These are phyloP conservation scores for Chaetorhynchus papuensis DNA, from an alignment of 2,113 vertebrate species.

Conservation along the genomic window DNA sequence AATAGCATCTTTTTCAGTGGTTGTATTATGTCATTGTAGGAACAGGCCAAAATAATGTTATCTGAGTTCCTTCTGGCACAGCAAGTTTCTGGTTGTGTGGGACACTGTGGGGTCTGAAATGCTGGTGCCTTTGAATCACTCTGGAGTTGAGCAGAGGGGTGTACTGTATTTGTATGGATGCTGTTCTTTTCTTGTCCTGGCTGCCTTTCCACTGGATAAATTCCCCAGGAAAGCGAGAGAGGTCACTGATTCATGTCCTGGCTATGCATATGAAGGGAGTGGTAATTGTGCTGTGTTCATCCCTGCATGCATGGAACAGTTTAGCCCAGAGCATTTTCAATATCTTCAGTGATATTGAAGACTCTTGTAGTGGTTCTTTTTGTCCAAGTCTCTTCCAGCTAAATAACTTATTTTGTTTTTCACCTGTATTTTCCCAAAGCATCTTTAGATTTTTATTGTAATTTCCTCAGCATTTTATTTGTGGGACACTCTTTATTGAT, in stretches of 20 bases:
- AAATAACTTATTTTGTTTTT: not conserved
- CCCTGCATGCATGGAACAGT: not conserved
- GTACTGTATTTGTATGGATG: not conserved
- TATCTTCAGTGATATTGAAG: not conserved
- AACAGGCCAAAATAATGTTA: not conserved
- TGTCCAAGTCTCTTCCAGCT: not conserved
- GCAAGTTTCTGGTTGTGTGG: not conserved
- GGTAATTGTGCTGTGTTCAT: not conserved
- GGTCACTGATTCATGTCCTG: not conserved
- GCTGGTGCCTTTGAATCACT: not conserved
- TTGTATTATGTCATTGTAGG: not conserved
- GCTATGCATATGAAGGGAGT: accelerated
- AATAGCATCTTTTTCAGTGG: not conserved
- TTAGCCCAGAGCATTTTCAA: not conserved
- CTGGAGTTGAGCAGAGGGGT: not conserved
- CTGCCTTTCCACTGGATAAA: not conserved
- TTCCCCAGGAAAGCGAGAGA: not conserved
- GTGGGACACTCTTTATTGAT: not conserved
- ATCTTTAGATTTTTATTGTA: not conserved
- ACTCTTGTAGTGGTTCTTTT: not conserved
- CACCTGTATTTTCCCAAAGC: not conserved
- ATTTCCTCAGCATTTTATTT: not conserved
- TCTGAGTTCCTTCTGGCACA: not conserved
- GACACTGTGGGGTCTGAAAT: not conserved
- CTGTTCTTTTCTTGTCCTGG: not conserved